A percentile compares a stretch with the other conserved stretches of the same genome.
phyloP scores from a whole-genome alignment of 2,797 vertebrate genomes.

The Notolabrus celidotus region DNA sequence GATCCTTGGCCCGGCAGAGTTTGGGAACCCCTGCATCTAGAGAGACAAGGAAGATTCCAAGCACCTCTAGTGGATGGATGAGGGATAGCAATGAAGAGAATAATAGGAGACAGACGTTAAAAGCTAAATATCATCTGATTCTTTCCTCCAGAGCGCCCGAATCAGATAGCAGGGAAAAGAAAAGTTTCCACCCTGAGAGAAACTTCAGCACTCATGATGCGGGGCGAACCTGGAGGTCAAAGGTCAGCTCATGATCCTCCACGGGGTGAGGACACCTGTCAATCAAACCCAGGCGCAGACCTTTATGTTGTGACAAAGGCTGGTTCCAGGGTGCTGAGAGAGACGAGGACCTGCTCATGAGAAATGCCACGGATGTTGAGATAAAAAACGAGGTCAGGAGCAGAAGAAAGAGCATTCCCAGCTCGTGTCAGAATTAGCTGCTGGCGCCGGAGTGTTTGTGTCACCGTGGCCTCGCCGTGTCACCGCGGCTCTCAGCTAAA shows the following conservation, averaged over 20 bases:
- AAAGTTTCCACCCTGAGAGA: constrained; percentile 32
- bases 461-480: constrained; percentile 3
- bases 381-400: constrained; percentile 37
- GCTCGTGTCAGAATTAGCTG: constrained; percentile 10
- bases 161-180: constrained; percentile 1
- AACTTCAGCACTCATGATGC: constrained; percentile 21
- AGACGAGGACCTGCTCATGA: constrained; percentile 31
- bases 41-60: too few relatives aligned
- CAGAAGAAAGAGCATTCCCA: background rate
- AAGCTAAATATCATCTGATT: constrained; percentile 59
- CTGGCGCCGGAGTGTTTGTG: constrained; percentile 11
- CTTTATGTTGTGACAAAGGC: constrained; percentile 60
- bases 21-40: too few relatives aligned
- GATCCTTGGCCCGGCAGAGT: too few relatives aligned
- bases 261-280: constrained; percentile 66
- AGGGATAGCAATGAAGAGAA: too few relatives aligned
- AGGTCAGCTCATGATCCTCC: constrained; percentile 50
- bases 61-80: background rate
- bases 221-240: constrained; percentile 19
- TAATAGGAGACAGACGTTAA: too few relatives aligned
- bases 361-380: constrained; percentile 70
- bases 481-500: constrained; percentile 30
- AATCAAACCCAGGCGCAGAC: constrained; percentile 61
- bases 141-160: background rate
- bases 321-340: constrained; percentile 1